These are phyloP conservation scores for Elephas maximus DNA, from an alignment of 2,113 vertebrate genomes.

Conservation along the genomic window DNA sequence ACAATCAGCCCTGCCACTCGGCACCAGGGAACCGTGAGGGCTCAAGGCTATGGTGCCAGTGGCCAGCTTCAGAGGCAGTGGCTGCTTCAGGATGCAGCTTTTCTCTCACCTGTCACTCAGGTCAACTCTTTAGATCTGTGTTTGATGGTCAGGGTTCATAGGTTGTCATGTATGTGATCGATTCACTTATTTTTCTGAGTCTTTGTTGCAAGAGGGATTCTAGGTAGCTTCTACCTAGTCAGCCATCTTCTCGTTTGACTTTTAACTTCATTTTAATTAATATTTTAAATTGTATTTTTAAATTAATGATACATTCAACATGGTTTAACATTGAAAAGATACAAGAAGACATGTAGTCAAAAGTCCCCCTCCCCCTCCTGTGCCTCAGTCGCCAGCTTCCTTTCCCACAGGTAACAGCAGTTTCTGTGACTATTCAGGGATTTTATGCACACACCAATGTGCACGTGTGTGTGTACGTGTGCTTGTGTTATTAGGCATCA, in stretches of 20 bases:
- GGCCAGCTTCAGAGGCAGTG: too few species aligned
- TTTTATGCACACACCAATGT: not conserved
- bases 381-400: not conserved
- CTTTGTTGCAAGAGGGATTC: too few species aligned
- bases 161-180: too few species aligned
- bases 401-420: not conserved
- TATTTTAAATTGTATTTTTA: conserved; percentile 41
- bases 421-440: not conserved
- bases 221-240: too few species aligned
- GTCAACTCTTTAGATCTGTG: too few species aligned
- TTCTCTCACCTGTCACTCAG: too few species aligned
- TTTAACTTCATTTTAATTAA: conserved; percentile 31
- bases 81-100: too few species aligned
- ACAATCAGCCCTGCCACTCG: too few species aligned
- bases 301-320: not conserved
- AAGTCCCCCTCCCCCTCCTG: not conserved
- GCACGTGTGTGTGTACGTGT: not conserved
- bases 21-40: too few species aligned
- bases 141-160: too few species aligned
- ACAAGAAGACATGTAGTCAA: not conserved
- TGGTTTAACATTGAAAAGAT: not conserved
- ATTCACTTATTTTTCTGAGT: too few species aligned
- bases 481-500: not conserved
- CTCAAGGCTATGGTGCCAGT: too few species aligned
- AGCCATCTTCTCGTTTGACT: not conserved